A percentile compares a stretch with the other conserved stretches of the same genome.
Conservation (phyloP, 2,113 vertebrate genomes). For the Ictidomys tridecemlineatus region DNA sequence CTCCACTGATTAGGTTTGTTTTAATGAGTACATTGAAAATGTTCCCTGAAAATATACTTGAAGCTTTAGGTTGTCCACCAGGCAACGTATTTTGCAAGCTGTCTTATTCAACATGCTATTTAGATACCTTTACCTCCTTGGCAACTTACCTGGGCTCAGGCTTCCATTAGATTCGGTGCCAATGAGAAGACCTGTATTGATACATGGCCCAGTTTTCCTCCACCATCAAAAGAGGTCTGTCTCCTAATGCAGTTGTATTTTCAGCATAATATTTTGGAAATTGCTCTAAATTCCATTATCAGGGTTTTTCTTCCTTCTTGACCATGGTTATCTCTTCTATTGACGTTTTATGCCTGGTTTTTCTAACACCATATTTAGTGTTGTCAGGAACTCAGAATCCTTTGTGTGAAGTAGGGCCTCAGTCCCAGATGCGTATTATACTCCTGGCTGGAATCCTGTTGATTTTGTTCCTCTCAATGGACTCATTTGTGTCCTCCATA, state of each 20-base stretch:
- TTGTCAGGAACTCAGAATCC: neutral
- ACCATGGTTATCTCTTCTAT: neutral
- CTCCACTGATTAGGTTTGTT: neutral
- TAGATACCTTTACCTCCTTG: neutral
- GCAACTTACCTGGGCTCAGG: neutral
- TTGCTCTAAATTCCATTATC: constrained; percentile 2
- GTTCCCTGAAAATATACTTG: neutral
- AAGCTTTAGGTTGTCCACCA: neutral
- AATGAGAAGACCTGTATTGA: neutral
- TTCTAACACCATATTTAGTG: neutral
- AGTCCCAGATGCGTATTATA: neutral
- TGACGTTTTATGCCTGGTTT: neutral
- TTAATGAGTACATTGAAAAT: neutral
- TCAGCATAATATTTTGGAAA: neutral
- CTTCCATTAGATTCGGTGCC: neutral
- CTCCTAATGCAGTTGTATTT: neutral
- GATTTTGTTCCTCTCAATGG: no score
- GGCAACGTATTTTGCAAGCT: neutral
- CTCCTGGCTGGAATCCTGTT: no score
- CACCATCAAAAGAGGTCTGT: neutral
- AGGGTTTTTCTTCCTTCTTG: neutral
- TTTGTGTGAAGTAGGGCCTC: neutral
- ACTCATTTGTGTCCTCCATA: neutral
- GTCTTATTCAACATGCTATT: neutral
- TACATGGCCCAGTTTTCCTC: neutral